Evolutionary conservation across 2,113 vertebrate species (phyloP), one percentile per base, ranked within the genome.

Genomic region (Tyrannus savana): DNA sequence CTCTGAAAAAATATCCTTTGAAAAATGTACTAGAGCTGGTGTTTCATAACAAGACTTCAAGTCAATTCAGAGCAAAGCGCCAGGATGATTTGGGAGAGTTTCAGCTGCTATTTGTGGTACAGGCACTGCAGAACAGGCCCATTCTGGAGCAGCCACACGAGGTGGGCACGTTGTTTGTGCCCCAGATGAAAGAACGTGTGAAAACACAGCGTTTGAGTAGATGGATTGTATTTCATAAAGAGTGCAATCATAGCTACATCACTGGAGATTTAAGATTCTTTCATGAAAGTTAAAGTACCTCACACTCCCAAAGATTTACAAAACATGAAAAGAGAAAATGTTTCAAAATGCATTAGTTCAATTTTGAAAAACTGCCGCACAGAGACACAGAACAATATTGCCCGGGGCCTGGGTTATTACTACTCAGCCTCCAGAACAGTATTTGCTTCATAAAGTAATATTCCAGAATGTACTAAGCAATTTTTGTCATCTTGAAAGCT

Each of bases 401-500:
- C 93, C 94, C 74, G 9, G 82, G 93, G 95, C 83, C 89, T 82
- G 58, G 47, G 74, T 94, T 97, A 94, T 96, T 95, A 87, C 95
- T 84, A 94, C 86, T 95, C 94, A 96, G 87, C 95, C 91, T 96
- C 92, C 91, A 96, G 93, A 97, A 97, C 72, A 91, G 72, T 86
- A 92, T 84, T 96, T 28, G 85, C 96, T 97, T 92, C 91, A 96
- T 96, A 94, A 97, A 98, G 97, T 98, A 98, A 97, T 98, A 98
- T 97, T 97, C 97, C 95, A 95, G 96, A 97, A 97, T 22, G 95
- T 96, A 97, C 97, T 97, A 97, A 97, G 98, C 97, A 97, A 98
- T 98, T 98, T 98, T 97, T 96, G 96, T 97, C 98, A 99, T 98
- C 98, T 98, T 97, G 98, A 98, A 97, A 98, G 98, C 98, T 97